phyloP scores from a whole-genome alignment of 2,797 vertebrate genomes.

The Sarcoramphus papa region DNA sequence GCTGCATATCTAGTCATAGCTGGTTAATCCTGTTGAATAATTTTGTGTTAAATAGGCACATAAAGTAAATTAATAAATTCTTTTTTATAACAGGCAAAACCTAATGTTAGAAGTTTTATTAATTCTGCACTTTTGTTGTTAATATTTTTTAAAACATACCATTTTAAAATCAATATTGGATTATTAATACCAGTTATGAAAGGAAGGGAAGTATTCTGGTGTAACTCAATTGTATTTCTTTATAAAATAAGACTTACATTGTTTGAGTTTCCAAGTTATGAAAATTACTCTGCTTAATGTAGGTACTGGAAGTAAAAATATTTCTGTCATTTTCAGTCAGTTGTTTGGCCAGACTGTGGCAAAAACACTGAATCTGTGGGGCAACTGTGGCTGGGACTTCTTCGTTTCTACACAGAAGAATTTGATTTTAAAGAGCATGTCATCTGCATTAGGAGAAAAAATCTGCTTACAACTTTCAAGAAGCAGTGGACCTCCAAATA shows the following conservation, averaged over 20 bases:
- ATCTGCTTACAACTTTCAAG: slow-evolving; percentile 91
- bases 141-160: not conserved
- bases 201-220: not conserved
- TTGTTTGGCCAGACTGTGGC: slow-evolving; percentile 82
- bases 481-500: slow-evolving; percentile 98
- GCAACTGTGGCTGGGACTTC: slow-evolving; percentile 91
- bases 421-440: slow-evolving; percentile 97
- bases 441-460: slow-evolving; percentile 86
- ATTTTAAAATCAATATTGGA: not conserved
- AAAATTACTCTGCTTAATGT: not conserved
- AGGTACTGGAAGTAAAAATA: not conserved
- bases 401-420: slow-evolving; percentile 93
- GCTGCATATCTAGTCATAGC: not conserved
- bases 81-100: not conserved
- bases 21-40: not conserved
- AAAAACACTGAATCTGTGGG: slow-evolving; percentile 88
- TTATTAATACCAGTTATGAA: not conserved
- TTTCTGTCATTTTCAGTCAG: slow-evolving; percentile 73
- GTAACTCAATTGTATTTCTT: not conserved
- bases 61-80: not conserved
- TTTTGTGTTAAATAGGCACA: not conserved
- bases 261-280: not conserved
- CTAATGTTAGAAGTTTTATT: not conserved
- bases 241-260: not conserved
- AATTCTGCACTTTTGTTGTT: not conserved